Evolutionary conservation across 1,140 invertebrate species (phyloP).

Genomic region (Atta cephalotes): DNA sequence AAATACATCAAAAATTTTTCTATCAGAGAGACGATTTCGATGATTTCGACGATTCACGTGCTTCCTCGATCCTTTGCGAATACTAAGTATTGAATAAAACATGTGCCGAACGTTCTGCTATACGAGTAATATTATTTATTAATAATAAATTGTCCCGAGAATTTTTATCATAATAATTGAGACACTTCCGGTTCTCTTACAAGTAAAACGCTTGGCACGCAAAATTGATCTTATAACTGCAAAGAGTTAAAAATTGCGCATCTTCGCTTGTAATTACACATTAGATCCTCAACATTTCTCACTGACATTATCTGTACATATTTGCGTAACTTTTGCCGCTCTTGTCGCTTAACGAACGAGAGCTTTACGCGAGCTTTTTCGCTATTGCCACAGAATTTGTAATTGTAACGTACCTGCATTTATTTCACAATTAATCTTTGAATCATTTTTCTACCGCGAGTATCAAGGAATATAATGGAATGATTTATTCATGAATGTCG

Average conservation of each 20-base stretch:
- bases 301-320: slow-evolving; percentile 51
- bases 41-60: slow-evolving; percentile 38
- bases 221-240: not conserved
- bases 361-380: slow-evolving; percentile 48
- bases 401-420: not conserved
- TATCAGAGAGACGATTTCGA: not conserved
- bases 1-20: not conserved
- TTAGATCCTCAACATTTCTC: not conserved
- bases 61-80: slow-evolving; percentile 47
- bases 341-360: slow-evolving; percentile 66
- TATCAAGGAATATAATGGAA: not conserved
- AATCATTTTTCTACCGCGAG: not conserved
- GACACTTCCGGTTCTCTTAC: slow-evolving; percentile 24
- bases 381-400: slow-evolving; percentile 25
- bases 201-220: slow-evolving; percentile 34
- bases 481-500: not conserved
- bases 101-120: slow-evolving; percentile 55
- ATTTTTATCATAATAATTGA: slow-evolving; percentile 51
- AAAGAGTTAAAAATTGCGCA: slow-evolving; percentile 3
- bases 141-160: slow-evolving; percentile 3
- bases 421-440: slow-evolving; percentile 35
- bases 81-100: slow-evolving; percentile 48
- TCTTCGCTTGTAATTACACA: slow-evolving; percentile 45
- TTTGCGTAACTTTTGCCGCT: slow-evolving; percentile 76
- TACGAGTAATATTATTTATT: slow-evolving; percentile 32